Base-by-base conservation (phyloP, 2,113 vertebrate genomes). In the Notarius quadriscutis region DNA sequence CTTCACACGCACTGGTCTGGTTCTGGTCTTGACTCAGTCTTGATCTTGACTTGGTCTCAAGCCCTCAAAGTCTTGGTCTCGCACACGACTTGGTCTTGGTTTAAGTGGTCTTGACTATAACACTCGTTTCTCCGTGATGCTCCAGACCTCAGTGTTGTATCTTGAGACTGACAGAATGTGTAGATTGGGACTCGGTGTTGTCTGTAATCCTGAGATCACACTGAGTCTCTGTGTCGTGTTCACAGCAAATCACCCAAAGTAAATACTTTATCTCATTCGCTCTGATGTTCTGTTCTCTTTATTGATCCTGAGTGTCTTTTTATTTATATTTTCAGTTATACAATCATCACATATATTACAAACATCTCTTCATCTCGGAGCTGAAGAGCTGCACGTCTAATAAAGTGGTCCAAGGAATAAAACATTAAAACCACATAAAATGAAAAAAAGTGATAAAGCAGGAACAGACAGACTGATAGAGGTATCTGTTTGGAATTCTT, bases 131-230 rank as follows among this genome's bases (percentile, higher is more conserved):
- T 41, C 22, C 62, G 15, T 1, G n/a, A 14, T 69, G n/a, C 65
- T 69, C n/a, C 65, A 69, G 65, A 30, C 30, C n/a, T 30, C n/a
- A 30, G 25, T 69, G 65, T 30, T 69, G 12, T 14, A 15, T 69
- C 65, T 27, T 30, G 5, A 71, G 14, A 34, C 5, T 0, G 27
- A 71, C 67, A 71, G 67, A 30, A 71, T 34, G 67, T 71, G 12
- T 34, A 15, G 67, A 30, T 7, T 34, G 1, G 27, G 27, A 30
- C 27, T 27, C 92, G 88, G 63, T 91, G 90, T 89, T 51, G 86
- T 84, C 90, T 89, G 90, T 95, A 96, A 95, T 95, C 94, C 94
- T 93, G 80, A 87, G 88, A 91, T 51, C 72, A 51, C 72, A 51
- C 72, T 75, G 72, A 75, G 48, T 50, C 9, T 50, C 20, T 50